A percentile compares a stretch with the other conserved stretches of the same genome.
These are phyloP conservation scores for Melanotaenia parkinsoni DNA, from an alignment of 2,797 vertebrate species.

Conservation along the genomic window DNA sequence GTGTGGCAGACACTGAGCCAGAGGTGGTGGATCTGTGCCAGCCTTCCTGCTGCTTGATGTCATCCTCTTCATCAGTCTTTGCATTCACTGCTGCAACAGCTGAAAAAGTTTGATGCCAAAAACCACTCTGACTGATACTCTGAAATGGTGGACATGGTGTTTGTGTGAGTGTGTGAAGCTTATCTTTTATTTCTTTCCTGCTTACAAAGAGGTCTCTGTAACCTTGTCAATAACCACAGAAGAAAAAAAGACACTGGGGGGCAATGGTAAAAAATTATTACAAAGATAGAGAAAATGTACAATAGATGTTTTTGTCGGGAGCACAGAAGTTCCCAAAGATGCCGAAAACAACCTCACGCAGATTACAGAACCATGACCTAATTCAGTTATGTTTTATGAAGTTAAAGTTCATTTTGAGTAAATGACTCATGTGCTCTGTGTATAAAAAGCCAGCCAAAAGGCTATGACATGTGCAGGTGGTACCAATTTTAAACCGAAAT, in stretches of 20 bases:
- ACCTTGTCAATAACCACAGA: neutral
- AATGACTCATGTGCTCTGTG: neutral
- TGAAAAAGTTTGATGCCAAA: constrained; percentile 46
- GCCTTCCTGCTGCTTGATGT: constrained; percentile 48
- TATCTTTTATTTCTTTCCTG: constrained; percentile 1
- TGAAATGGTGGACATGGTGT: neutral
- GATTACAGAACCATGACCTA: neutral
- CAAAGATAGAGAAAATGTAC: neutral
- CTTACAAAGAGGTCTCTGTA: constrained; percentile 30
- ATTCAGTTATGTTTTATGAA: neutral
- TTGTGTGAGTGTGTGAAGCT: constrained; percentile 4
- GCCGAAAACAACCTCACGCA: neutral
- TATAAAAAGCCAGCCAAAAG: neutral
- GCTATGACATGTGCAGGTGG: neutral
- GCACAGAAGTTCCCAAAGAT: neutral
- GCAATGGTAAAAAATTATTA: neutral
- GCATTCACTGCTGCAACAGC: constrained; percentile 56
- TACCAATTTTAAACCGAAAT: neutral
- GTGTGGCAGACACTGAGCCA: constrained; percentile 17
- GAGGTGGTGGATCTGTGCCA: constrained; percentile 28
- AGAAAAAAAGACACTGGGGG: neutral
- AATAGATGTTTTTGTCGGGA: neutral
- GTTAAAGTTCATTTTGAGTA: neutral
- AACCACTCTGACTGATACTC: constrained; percentile 10
- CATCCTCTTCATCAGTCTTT: constrained; percentile 45